A percentile compares a stretch with the other conserved stretches of the same genome.
phyloP scores from a whole-genome alignment of 2,113 vertebrate species.

The Oreotrochilus melanogaster region DNA sequence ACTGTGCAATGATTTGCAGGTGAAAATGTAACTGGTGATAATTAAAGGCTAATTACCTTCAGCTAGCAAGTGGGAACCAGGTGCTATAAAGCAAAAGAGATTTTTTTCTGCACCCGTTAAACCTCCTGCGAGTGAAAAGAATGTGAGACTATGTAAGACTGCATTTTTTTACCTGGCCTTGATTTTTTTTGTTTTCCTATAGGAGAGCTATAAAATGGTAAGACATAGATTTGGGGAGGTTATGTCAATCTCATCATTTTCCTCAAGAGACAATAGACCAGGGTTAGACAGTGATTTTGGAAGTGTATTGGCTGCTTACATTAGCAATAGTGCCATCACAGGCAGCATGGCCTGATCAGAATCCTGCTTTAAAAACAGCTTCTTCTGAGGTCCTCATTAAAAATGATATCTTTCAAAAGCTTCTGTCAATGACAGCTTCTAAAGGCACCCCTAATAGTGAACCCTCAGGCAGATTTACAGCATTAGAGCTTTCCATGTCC shows the following conservation, averaged over 20 bases:
- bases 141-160: fast-evolving
- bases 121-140: fast-evolving
- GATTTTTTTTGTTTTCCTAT: neutral
- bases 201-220: neutral
- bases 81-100: slow-evolving; percentile 49
- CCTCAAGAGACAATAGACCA: neutral
- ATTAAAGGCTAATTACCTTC: slow-evolving; percentile 80
- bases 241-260: neutral
- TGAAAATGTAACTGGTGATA: slow-evolving; percentile 79
- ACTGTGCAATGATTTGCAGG: slow-evolving; percentile 64
- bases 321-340: neutral
- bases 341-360: neutral
- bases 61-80: slow-evolving; percentile 66
- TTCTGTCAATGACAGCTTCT: neutral
- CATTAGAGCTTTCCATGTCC: neutral
- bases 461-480: neutral
- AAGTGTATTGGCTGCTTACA: neutral
- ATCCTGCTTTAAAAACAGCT: neutral
- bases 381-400: neutral
- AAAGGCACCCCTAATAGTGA: neutral
- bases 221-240: fast-evolving
- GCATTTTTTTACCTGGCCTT: neutral
- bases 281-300: neutral
- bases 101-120: neutral
- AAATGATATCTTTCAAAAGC: neutral